phyloP scores from a whole-genome alignment of 2,797 vertebrate genomes.

The Semotilus atromaculatus region DNA sequence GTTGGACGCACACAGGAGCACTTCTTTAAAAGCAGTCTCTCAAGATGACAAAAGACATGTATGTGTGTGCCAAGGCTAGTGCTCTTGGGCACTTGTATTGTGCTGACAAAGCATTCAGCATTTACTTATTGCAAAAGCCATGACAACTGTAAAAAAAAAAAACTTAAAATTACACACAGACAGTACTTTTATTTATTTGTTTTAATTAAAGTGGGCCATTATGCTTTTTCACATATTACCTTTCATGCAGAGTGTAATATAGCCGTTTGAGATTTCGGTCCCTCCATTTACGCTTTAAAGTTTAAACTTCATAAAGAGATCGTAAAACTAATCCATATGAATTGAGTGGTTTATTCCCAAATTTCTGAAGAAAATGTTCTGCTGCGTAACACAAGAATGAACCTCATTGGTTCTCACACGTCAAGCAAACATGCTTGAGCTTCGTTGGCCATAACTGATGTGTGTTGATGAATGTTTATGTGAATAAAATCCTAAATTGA shows the following conservation, averaged over 20 bases:
- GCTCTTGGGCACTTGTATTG: neutral
- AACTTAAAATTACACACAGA: neutral
- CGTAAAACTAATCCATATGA: too few species aligned
- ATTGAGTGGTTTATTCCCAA: too few species aligned
- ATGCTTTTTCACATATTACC: neutral
- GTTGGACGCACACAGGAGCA: conserved; percentile 24
- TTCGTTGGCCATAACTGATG: too few species aligned
- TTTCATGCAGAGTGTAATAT: neutral
- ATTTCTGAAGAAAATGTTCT: too few species aligned
- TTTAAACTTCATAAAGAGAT: too few species aligned
- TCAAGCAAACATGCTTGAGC: too few species aligned
- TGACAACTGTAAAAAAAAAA: neutral
- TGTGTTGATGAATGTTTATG: too few species aligned
- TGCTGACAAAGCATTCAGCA: neutral
- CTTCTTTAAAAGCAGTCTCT: conserved; percentile 47
- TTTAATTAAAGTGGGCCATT: neutral
- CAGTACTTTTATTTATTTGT: neutral
- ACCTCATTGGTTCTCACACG: too few species aligned
- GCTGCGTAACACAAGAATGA: too few species aligned
- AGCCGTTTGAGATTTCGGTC: neutral
- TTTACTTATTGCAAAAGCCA: neutral
- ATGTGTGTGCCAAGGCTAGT: conserved; percentile 18
- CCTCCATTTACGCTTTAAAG: too few species aligned
- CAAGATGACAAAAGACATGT: conserved; percentile 2
- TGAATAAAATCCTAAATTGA: too few species aligned